phyloP scores from a whole-genome alignment of 2,113 vertebrate species.

The Merops nubicus region DNA sequence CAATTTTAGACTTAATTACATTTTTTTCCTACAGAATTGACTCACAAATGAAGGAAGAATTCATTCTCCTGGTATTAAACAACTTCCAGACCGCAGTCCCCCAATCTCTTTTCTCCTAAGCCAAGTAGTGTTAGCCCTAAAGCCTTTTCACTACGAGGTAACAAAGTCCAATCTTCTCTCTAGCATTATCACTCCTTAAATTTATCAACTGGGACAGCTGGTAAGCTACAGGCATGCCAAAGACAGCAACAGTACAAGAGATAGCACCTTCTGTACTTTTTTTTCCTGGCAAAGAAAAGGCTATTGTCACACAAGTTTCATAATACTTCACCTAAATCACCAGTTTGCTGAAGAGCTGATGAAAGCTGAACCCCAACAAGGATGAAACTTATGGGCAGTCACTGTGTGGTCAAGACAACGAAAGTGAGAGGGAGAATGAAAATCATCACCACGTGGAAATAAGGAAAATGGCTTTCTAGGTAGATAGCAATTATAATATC shows the following conservation, averaged over 20 bases:
- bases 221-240: background rate
- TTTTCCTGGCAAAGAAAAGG: background rate
- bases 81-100: background rate
- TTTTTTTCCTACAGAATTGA: background rate
- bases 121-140: background rate
- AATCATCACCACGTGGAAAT: background rate
- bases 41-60: background rate
- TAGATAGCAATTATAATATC: background rate
- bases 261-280: background rate
- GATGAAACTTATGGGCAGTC: background rate
- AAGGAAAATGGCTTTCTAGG: background rate
- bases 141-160: background rate
- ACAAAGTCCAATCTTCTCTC: background rate
- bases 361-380: background rate
- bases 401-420: fast-evolving
- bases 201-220: background rate
- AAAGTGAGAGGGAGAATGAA: background rate
- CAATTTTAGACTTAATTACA: background rate
- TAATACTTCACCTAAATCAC: background rate
- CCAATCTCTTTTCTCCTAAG: background rate
- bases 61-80: background rate
- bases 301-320: background rate
- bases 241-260: background rate
- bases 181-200: background rate
- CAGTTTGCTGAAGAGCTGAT: background rate